Conservation (phyloP, 2,888 invertebrate genomes). For the Nomada hirtipes region DNA sequence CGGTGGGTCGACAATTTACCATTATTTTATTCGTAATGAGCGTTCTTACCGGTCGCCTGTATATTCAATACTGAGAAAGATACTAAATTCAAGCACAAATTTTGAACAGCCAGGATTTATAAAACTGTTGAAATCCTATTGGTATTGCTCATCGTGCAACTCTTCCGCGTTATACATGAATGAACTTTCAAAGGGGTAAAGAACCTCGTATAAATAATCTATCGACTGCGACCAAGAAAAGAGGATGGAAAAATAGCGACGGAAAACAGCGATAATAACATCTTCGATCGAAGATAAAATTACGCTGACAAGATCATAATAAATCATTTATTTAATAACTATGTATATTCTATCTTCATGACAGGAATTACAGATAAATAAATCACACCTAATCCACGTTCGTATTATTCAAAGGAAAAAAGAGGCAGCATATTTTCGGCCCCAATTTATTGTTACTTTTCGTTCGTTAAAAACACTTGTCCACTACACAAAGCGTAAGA, state of each 20-base stretch:
- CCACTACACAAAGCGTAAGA: background rate
- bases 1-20: too few relatives aligned
- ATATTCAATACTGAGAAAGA: too few relatives aligned
- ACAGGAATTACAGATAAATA: background rate
- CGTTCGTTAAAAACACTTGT: background rate
- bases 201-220: conserved; percentile 32
- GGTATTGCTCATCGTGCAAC: background rate
- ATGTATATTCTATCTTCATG: too few relatives aligned
- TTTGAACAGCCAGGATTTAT: too few relatives aligned
- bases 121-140: too few relatives aligned
- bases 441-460: background rate
- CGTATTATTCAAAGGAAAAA: background rate
- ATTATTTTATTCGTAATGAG: too few relatives aligned
- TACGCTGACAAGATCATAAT: conserved; percentile 1
- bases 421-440: background rate
- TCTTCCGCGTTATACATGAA: background rate
- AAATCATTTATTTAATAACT: background rate
- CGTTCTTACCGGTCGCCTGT: too few relatives aligned
- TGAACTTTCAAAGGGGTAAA: conserved; percentile 24
- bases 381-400: too few relatives aligned
- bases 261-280: conserved; percentile 24
- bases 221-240: conserved; percentile 7
- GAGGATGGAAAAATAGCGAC: background rate
- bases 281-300: conserved; percentile 20
- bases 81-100: too few relatives aligned